Evolutionary conservation across 2,113 vertebrate species (phyloP).

Genomic region (Heterotis niloticus): DNA sequence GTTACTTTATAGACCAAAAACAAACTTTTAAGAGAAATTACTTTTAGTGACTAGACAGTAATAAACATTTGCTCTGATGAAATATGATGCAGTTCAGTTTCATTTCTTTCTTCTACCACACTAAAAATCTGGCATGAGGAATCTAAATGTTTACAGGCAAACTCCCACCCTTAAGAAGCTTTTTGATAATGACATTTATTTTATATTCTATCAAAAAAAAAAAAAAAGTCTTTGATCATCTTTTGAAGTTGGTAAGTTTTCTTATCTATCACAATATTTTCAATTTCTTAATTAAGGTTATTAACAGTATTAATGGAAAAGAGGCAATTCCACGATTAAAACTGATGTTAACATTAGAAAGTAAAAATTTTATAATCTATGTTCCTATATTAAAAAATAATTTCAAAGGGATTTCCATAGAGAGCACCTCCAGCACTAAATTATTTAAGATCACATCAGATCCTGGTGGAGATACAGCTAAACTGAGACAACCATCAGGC

Average conservation of each 20-base stretch:
- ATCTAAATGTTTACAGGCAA: slow-evolving; percentile 9
- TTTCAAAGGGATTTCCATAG: slow-evolving; percentile 78
- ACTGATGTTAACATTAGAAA: slow-evolving; percentile 43
- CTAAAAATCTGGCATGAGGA: too few relatives aligned
- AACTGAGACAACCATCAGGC: slow-evolving; percentile 67
- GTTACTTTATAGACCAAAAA: too few relatives aligned
- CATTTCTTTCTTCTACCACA: too few relatives aligned
- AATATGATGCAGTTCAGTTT: too few relatives aligned
- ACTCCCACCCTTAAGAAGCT: background rate
- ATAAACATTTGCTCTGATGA: too few relatives aligned
- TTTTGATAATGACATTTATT: slow-evolving; percentile 11
- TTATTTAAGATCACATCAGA: slow-evolving; percentile 73
- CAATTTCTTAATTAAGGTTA: slow-evolving; percentile 76
- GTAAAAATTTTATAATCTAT: slow-evolving; percentile 72
- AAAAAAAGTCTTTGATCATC: slow-evolving; percentile 73
- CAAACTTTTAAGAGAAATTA: too few relatives aligned
- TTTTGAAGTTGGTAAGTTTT: slow-evolving; percentile 82
- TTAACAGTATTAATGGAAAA: slow-evolving; percentile 78
- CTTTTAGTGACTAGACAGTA: too few relatives aligned
- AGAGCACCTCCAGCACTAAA: slow-evolving; percentile 76
- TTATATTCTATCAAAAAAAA: slow-evolving; percentile 33
- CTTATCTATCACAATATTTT: slow-evolving; percentile 66
- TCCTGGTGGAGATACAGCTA: slow-evolving; percentile 70
- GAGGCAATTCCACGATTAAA: slow-evolving; percentile 64
- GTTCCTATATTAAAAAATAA: slow-evolving; percentile 51